Evolutionary conservation across 1,140 invertebrate species (phyloP).

Genomic region (Teleogryllus occipitalis): DNA sequence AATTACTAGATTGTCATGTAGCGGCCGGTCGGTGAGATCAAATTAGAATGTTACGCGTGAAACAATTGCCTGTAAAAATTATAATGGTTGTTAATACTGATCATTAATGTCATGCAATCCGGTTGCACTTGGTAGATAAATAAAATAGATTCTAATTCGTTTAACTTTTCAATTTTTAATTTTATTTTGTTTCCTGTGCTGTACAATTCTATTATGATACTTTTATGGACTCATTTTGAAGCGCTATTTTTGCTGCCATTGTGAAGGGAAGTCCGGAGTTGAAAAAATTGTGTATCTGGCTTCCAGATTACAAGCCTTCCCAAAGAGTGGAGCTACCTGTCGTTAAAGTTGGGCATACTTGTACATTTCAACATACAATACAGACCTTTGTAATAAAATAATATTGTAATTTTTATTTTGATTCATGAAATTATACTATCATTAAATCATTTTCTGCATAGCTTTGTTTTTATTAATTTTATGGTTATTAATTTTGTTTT

Average conservation of each 20-base stretch:
- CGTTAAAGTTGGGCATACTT: too few relatives aligned
- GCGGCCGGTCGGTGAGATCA: neutral
- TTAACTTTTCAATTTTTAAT: slow-evolving; percentile 3
- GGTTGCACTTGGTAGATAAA: neutral
- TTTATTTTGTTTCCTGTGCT: neutral
- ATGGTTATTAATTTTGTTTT: too few relatives aligned
- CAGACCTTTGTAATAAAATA: too few relatives aligned
- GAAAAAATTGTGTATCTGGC: neutral
- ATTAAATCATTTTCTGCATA: too few relatives aligned
- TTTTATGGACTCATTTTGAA: neutral
- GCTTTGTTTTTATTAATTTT: too few relatives aligned
- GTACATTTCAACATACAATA: too few relatives aligned
- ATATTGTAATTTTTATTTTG: too few relatives aligned
- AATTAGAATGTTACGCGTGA: neutral
- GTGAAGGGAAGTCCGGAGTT: neutral
- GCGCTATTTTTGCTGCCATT: neutral
- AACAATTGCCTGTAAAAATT: neutral
- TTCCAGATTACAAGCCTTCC: too few relatives aligned
- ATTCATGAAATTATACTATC: too few relatives aligned
- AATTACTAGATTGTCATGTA: slow-evolving; percentile 2
- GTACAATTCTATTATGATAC: neutral
- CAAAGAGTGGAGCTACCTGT: too few relatives aligned
- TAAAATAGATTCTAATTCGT: neutral
- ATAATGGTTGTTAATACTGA: slow-evolving; percentile 1
- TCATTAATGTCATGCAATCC: neutral